Conservation (phyloP, 2,113 vertebrate genomes). For the Otolemur garnettii region DNA sequence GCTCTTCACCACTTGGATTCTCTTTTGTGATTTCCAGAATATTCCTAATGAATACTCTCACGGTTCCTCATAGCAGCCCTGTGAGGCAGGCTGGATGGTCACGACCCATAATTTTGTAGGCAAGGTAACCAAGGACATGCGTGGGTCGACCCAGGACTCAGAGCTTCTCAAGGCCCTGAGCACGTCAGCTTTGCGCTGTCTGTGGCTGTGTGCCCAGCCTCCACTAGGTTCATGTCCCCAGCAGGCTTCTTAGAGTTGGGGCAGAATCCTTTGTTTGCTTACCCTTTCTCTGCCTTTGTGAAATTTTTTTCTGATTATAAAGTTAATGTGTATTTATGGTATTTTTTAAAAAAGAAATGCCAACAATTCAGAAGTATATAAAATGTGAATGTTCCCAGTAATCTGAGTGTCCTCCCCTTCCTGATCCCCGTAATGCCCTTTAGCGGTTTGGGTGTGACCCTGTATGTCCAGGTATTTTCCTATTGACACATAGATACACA, state of each 20-base stretch:
- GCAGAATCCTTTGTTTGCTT: neutral
- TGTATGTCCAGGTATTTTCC: neutral
- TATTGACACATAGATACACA: neutral
- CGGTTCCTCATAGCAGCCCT: neutral
- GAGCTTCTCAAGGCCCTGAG: neutral
- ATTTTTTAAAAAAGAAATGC: neutral
- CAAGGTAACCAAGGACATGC: neutral
- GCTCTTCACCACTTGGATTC: neutral
- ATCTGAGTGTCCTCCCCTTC: neutral
- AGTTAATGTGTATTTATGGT: neutral
- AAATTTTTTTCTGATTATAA: neutral
- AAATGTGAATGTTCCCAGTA: neutral
- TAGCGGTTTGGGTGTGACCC: neutral
- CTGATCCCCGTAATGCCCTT: neutral
- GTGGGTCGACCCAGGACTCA: neutral
- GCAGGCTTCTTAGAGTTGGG: neutral
- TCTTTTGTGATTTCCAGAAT: neutral
- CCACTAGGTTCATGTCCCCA: fast-evolving
- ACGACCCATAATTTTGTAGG: neutral
- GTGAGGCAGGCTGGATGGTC: neutral
- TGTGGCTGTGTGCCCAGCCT: neutral
- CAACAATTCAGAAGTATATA: neutral
- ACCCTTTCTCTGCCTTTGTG: conserved; percentile 3
- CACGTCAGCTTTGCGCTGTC: neutral
- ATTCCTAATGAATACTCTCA: no score